Evolutionary conservation across 2,888 invertebrate species (phyloP).

Genomic region (Phoronis australis): DNA sequence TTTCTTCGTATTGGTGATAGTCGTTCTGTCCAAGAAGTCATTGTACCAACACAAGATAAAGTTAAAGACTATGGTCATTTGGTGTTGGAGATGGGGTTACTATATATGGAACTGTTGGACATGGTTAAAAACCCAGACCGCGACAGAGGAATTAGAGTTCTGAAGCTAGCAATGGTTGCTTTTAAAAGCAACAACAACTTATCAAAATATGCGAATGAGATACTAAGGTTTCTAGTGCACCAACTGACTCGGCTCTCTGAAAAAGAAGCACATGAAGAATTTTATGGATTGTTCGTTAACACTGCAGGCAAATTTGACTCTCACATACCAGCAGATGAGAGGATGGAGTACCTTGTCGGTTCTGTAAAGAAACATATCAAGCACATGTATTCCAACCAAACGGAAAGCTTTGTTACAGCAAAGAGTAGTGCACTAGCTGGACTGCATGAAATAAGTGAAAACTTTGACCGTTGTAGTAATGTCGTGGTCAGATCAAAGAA

Average conservation of each 20-base stretch:
- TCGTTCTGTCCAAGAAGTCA: no score
- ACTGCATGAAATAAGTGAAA: neutral
- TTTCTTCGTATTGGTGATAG: no score
- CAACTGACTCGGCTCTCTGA: no score
- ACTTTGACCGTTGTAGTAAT: neutral
- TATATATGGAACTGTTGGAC: slow-evolving; percentile 12
- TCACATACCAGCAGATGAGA: neutral
- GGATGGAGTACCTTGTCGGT: slow-evolving; percentile 1
- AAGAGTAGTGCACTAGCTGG: neutral
- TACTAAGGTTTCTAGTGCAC: slow-evolving; percentile 16
- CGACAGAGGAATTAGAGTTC: slow-evolving; percentile 8
- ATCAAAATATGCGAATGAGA: slow-evolving; percentile 18
- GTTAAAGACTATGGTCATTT: slow-evolving; percentile 6
- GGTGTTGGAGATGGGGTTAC: slow-evolving; percentile 11
- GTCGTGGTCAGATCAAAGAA: neutral
- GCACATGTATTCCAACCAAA: slow-evolving; percentile 4
- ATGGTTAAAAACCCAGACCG: slow-evolving; percentile 10
- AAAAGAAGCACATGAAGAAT: neutral
- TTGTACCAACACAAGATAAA: neutral
- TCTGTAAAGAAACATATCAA: neutral
- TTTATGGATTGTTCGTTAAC: slow-evolving; percentile 2
- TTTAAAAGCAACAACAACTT: slow-evolving; percentile 13
- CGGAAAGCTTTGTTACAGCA: neutral
- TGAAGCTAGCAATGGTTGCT: slow-evolving; percentile 15
- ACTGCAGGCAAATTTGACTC: neutral